Conservation (phyloP, 2,888 invertebrate genomes). For the Volucella inanis region DNA sequence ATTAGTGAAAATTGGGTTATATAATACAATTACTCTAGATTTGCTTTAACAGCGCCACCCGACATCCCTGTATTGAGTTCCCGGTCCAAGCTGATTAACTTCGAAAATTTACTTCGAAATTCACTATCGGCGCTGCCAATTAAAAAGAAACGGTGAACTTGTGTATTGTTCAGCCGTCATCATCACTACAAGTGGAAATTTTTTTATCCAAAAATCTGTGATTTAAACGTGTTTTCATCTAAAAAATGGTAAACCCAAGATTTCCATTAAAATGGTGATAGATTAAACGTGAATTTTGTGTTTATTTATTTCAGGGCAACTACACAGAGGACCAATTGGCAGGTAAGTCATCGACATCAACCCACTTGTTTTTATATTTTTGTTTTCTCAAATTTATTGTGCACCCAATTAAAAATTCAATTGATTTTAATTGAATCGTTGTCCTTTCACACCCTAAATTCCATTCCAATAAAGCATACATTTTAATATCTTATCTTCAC, state of each 20-base stretch:
- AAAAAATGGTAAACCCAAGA: slow-evolving; percentile 66
- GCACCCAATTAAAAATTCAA: not conserved
- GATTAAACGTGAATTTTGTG: slow-evolving; percentile 35
- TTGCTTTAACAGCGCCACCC: too few species aligned
- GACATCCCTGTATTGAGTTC: slow-evolving; percentile 26
- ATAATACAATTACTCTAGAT: not conserved
- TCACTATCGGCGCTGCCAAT: slow-evolving; percentile 52
- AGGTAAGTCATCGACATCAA: slow-evolving; percentile 84
- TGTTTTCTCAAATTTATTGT: slow-evolving; percentile 24
- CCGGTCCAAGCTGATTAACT: slow-evolving; percentile 11
- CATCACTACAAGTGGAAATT: slow-evolving; percentile 46
- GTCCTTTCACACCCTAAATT: slow-evolving; percentile 51
- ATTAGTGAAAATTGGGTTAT: not conserved
- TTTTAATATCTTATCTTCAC: slow-evolving; percentile 52
- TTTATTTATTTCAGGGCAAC: slow-evolving; percentile 87
- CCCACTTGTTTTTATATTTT: not conserved
- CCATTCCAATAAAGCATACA: slow-evolving; percentile 6
- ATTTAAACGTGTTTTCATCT: slow-evolving; percentile 41
- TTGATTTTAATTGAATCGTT: slow-evolving; percentile 21
- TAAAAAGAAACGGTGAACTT: slow-evolving; percentile 58
- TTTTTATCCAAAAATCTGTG: slow-evolving; percentile 24
- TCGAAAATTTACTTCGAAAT: slow-evolving; percentile 58
- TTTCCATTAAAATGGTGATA: not conserved
- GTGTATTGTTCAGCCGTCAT: slow-evolving; percentile 68
- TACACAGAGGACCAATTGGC: slow-evolving; percentile 96